Evolutionary conservation across 2,888 invertebrate genomes (phyloP).

Genomic region (Sympetrum striolatum): DNA sequence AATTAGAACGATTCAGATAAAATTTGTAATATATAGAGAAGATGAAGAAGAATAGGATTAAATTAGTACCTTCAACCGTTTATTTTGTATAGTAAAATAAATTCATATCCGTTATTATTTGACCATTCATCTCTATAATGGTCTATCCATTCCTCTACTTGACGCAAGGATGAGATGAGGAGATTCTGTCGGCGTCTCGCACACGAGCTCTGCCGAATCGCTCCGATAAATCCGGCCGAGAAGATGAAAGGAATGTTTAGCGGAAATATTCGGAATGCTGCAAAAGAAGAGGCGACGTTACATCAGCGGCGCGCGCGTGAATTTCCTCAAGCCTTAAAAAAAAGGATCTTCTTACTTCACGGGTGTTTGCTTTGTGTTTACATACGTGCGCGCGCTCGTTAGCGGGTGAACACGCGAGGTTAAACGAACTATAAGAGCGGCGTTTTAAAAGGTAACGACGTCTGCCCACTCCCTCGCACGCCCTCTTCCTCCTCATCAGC

Average conservation of each 20-base stretch:
- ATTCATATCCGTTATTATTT: too few relatives aligned
- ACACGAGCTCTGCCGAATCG: too few relatives aligned
- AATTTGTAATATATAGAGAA: too few relatives aligned
- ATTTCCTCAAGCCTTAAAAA: not conserved
- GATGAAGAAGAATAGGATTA: too few relatives aligned
- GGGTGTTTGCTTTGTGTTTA: not conserved
- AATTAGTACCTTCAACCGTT: too few relatives aligned
- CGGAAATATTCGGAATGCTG: not conserved
- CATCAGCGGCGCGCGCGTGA: not conserved
- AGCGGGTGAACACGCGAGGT: constrained; percentile 45
- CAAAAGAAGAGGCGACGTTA: not conserved
- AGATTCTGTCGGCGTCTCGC: too few relatives aligned
- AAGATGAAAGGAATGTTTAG: not conserved
- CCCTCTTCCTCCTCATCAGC: not conserved
- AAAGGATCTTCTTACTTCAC: not conserved
- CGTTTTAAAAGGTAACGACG: constrained; percentile 32
- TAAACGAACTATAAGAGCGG: constrained; percentile 44
- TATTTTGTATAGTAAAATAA: too few relatives aligned
- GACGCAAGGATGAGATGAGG: too few relatives aligned
- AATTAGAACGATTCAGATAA: too few relatives aligned
- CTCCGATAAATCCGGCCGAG: not conserved
- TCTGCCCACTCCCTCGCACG: not conserved
- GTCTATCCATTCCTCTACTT: too few relatives aligned
- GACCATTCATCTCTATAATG: too few relatives aligned
- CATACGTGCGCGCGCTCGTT: not conserved